phyloP scores from a whole-genome alignment of 2,797 vertebrate genomes.

The Girardinus metallicus region DNA sequence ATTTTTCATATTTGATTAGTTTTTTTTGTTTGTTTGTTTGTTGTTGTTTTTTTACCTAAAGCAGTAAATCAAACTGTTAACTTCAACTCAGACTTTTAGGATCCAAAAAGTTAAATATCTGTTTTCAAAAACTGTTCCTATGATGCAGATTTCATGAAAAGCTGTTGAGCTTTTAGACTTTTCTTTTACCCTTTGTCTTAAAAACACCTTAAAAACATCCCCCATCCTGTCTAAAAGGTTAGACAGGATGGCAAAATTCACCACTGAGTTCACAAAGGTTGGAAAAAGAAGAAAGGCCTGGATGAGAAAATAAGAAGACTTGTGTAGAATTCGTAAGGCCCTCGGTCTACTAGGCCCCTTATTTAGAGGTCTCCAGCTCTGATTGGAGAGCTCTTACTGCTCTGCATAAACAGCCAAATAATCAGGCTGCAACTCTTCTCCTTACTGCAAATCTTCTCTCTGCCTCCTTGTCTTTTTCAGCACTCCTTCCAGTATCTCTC shows the following conservation, averaged over 20 bases:
- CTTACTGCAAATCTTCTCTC: slow-evolving; percentile 46
- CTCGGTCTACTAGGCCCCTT: slow-evolving; percentile 68
- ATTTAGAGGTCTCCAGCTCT: slow-evolving; percentile 68
- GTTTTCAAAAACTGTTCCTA: not conserved
- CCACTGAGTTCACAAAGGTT: slow-evolving; percentile 58
- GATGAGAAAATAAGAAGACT: slow-evolving; percentile 57
- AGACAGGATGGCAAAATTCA: slow-evolving; percentile 42
- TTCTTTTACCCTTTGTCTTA: slow-evolving; percentile 62
- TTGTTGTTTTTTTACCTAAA: not conserved
- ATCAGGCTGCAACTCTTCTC: slow-evolving; percentile 65
- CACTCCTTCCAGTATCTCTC: slow-evolving; percentile 37
- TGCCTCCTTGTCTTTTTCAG: slow-evolving; percentile 39
- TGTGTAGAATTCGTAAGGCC: slow-evolving; percentile 64
- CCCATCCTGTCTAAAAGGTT: no score
- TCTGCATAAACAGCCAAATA: slow-evolving; percentile 78
- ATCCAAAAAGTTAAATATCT: not conserved
- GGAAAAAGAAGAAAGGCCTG: slow-evolving; percentile 56
- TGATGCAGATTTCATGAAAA: not conserved
- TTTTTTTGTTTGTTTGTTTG: not conserved
- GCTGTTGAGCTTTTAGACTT: not conserved
- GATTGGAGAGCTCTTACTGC: slow-evolving; percentile 78
- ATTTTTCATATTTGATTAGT: not conserved
- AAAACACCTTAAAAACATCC: no score
- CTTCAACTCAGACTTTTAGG: not conserved
- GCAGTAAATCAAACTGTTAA: not conserved